These are phyloP conservation scores for Propsilocerus akamusi DNA, from an alignment of 1,140 invertebrate genomes.

Conservation along the genomic window DNA sequence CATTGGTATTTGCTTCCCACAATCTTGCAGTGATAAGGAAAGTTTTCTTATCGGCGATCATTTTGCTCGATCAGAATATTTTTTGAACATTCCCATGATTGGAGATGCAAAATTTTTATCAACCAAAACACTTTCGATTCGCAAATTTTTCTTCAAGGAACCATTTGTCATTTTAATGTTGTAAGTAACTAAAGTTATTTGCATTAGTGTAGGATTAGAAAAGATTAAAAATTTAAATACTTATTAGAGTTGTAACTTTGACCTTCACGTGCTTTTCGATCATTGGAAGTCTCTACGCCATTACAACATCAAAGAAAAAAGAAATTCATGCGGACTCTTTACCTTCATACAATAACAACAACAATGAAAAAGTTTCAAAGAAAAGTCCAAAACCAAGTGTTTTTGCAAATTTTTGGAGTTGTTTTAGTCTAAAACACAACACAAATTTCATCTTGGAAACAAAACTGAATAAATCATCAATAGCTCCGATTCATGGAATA, in stretches of 20 bases:
- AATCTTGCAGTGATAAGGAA: background rate
- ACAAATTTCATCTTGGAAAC: background rate
- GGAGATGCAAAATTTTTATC: too few species aligned
- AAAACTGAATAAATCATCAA: background rate
- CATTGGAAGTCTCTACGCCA: too few species aligned
- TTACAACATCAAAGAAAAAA: too few species aligned
- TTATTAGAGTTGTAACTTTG: too few species aligned
- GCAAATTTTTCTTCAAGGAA: background rate
- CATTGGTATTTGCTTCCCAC: background rate
- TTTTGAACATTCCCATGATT: background rate
- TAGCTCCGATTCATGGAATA: background rate
- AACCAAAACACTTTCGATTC: background rate
- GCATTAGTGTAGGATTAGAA: too few species aligned
- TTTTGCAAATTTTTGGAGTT: background rate
- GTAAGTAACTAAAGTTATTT: background rate
- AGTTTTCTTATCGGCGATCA: background rate
- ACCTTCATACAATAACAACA: too few species aligned
- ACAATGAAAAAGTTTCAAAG: background rate
- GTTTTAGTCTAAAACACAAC: background rate
- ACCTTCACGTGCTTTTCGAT: too few species aligned
- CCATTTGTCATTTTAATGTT: background rate
- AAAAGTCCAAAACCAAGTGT: background rate
- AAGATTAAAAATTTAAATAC: too few species aligned
- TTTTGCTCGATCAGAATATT: background rate
- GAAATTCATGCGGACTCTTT: too few species aligned